Percentiles rank a stretch among this genome's conserved stretches.
These are phyloP conservation scores for Cynocephalus volans DNA, from an alignment of 2,113 vertebrate genomes.

Conservation along the genomic window DNA sequence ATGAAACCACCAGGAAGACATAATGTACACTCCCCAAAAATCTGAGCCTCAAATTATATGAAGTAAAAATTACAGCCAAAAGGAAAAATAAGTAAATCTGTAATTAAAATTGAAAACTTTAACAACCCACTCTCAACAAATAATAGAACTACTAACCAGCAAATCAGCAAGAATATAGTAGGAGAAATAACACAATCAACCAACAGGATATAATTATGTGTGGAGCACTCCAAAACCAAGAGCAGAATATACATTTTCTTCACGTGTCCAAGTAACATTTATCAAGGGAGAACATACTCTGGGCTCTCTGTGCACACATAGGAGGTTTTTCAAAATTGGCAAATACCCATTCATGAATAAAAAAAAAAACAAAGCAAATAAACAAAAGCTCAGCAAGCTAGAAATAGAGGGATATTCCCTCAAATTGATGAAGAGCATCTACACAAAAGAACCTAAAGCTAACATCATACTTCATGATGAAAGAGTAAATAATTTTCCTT, in stretches of 20 bases:
- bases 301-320: no score
- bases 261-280: no score
- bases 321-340: no score
- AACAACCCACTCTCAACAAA: neutral
- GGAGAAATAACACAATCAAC: neutral
- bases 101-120: neutral
- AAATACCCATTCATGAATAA: no score
- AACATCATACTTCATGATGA: neutral
- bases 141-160: neutral
- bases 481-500: neutral
- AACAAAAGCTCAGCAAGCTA: no score
- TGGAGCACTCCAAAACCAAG: no score
- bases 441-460: neutral
- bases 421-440: no score
- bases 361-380: no score
- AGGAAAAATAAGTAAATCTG: neutral
- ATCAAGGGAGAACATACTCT: no score
- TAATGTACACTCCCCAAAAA: neutral
- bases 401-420: no score
- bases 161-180: neutral
- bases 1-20: neutral
- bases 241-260: no score
- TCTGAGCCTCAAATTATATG: neutral
- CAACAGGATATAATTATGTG: no score
- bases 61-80: neutral